Base-by-base conservation (phyloP, 2,113 vertebrate genomes). In the Bothrops jararaca region DNA sequence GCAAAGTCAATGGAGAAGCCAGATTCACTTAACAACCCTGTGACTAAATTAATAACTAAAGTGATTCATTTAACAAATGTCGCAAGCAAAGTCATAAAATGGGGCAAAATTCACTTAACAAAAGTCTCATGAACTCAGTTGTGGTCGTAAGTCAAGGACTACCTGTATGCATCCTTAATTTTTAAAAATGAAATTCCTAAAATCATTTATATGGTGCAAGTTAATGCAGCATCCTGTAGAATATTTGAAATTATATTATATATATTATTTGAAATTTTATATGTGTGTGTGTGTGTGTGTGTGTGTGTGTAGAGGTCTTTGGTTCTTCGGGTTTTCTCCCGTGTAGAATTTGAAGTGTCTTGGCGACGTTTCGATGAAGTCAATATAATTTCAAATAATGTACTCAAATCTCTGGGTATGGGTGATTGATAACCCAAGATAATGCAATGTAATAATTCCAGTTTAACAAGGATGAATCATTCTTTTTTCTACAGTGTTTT, bases 391-490 rank as follows among this genome's bases (percentile, higher is more conserved):
- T 57, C 88, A 94, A 92, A 2, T 74, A 92, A 95, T 91, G 58
- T 91, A 93, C 92, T 93, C 92, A 54, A 96, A 92, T 86, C 91
- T 39, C 34, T 80, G n/a, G n/a, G n/a, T n/a, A n/a, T n/a, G 69
- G 34, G 34, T 8, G n/a, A 80, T 6, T 74, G 93, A 96, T 97
- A 96, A 97, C 96, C 95, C 86, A 95, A 95, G 94, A 91, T 95
- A 96, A 96, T 90, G 92, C 95, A 96, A 97, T 93, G 93, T 95
- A 95, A 94, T 95, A 96, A 95, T 94, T 96, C 90, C 74, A 92
- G 95, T 96, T 97, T 94, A 96, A 95, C 93, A n/a, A 95, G 95
- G 94, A 96, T 95, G 95, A 96, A 92, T 93, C 95, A 64, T 90
- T 95, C 91, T 95, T 93, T 95, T 94, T 95, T 95, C 93, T 96